Conservation (phyloP, 1,140 invertebrate genomes). For the Reticulitermes speratus region DNA sequence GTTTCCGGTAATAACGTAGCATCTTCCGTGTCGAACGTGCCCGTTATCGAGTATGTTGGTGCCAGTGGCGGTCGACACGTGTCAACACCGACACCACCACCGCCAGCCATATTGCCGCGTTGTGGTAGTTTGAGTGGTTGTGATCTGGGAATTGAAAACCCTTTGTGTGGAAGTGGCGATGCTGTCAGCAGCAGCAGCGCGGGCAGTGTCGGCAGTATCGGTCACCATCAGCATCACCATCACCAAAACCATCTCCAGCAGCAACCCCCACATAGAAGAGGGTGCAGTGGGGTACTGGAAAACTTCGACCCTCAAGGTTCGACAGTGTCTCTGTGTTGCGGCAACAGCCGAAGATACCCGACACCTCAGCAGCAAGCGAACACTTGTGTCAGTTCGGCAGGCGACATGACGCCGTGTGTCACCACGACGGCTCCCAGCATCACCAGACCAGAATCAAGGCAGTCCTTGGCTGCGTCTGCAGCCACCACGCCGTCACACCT, state of each 20-base stretch:
- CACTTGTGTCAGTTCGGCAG: not conserved
- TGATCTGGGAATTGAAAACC: constrained; percentile 19
- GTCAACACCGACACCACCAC: constrained; percentile 61
- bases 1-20: constrained; percentile 18
- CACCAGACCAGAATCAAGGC: not conserved
- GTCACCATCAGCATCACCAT: not conserved
- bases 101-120: constrained; percentile 48
- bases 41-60: constrained; percentile 53
- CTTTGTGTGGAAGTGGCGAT: constrained; percentile 1
- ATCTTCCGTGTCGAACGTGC: constrained; percentile 20
- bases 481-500: constrained; percentile 7
- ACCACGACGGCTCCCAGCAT: not conserved
- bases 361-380: not conserved
- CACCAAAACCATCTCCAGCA: not conserved
- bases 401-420: not conserved
- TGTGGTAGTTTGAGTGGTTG: constrained; percentile 37
- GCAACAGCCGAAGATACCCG: constrained; percentile 13
- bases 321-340: constrained; percentile 30
- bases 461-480: not conserved
- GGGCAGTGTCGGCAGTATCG: not conserved
- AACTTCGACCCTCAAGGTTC: not conserved
- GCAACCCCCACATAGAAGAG: not conserved
- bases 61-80: constrained; percentile 56
- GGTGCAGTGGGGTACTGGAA: not conserved
- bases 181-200: not conserved